A percentile compares a stretch with the other conserved stretches of the same genome.
These are phyloP conservation scores for Staurois parvus DNA, from an alignment of 2,797 vertebrate species.

Conservation along the genomic window DNA sequence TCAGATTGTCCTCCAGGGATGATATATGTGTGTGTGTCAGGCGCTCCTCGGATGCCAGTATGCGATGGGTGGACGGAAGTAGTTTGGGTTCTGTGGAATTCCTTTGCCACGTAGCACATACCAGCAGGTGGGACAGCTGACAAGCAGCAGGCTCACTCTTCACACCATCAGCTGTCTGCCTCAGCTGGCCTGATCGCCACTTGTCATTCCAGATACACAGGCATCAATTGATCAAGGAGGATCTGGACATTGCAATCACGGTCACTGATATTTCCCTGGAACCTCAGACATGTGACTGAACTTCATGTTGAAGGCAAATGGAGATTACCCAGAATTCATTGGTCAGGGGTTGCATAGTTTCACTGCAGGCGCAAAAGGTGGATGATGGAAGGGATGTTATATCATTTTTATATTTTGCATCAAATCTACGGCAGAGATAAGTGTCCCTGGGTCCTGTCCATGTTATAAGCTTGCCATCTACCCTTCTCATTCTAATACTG, in stretches of 20 bases:
- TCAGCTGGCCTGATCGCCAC: conserved; percentile 38
- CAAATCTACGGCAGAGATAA: not conserved
- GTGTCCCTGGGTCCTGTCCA: no score
- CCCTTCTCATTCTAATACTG: no score
- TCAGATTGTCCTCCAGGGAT: conserved; percentile 5
- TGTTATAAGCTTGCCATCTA: no score
- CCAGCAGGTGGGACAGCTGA: conserved; percentile 55
- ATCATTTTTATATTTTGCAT: not conserved
- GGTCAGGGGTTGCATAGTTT: not conserved
- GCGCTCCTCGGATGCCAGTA: conserved; percentile 21
- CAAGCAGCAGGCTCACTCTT: conserved; percentile 1
- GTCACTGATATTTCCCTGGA: conserved; percentile 6
- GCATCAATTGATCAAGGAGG: conserved; percentile 5
- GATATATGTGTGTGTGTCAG: conserved; percentile 1
- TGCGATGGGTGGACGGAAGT: conserved; percentile 18
- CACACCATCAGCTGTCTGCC: conserved; percentile 43
- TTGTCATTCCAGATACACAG: conserved; percentile 30
- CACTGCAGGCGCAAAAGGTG: not conserved
- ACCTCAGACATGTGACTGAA: conserved; percentile 4
- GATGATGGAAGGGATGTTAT: no score
- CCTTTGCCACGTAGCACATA: conserved; percentile 18
- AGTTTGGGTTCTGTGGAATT: conserved; percentile 3
- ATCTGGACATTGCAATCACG: not conserved
- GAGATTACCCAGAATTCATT: not conserved
- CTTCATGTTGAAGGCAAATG: not conserved